These are phyloP conservation scores for Trimorus sp. DNA, from an alignment of 2,888 invertebrate species.

Conservation along the genomic window DNA sequence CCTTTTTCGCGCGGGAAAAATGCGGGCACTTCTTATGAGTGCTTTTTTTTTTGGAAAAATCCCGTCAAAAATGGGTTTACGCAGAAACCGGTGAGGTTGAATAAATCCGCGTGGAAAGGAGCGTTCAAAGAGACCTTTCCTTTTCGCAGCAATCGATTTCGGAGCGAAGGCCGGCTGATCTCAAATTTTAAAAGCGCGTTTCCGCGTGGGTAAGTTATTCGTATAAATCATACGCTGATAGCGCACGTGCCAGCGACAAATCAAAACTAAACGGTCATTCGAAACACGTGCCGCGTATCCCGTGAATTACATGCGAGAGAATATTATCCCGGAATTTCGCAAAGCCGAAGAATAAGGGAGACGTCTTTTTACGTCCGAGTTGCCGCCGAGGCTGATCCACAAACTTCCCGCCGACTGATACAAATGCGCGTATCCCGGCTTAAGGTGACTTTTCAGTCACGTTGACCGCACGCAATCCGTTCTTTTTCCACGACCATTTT, in stretches of 20 bases:
- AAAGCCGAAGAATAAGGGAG: slow-evolving; percentile 53
- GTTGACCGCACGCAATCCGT: no score
- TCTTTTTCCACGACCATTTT: no score
- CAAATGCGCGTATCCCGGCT: no score
- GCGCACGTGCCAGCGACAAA: slow-evolving; percentile 63
- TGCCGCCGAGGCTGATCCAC: slow-evolving; percentile 5
- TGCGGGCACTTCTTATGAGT: no score
- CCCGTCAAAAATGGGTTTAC: no score
- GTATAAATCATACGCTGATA: slow-evolving; percentile 62
- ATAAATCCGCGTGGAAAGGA: no score
- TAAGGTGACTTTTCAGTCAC: no score
- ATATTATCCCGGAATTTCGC: slow-evolving; percentile 56
- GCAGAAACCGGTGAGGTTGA: no score
- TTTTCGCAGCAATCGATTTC: no score
- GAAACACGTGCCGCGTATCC: slow-evolving; percentile 65
- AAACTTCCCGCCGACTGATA: slow-evolving; percentile 1
- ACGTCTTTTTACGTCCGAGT: slow-evolving; percentile 42
- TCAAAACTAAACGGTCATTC: slow-evolving; percentile 66
- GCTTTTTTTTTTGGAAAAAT: no score
- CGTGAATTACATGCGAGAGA: slow-evolving; percentile 61
- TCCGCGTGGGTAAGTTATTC: slow-evolving; percentile 54
- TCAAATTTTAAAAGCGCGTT: slow-evolving; percentile 58
- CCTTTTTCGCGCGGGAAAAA: no score
- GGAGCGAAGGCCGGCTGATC: slow-evolving; percentile 1
- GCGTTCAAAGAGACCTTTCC: no score